Evolutionary conservation across 2,888 invertebrate species (phyloP), one percentile per base, ranked within the genome.

Genomic region (Cotesia congregata): DNA sequence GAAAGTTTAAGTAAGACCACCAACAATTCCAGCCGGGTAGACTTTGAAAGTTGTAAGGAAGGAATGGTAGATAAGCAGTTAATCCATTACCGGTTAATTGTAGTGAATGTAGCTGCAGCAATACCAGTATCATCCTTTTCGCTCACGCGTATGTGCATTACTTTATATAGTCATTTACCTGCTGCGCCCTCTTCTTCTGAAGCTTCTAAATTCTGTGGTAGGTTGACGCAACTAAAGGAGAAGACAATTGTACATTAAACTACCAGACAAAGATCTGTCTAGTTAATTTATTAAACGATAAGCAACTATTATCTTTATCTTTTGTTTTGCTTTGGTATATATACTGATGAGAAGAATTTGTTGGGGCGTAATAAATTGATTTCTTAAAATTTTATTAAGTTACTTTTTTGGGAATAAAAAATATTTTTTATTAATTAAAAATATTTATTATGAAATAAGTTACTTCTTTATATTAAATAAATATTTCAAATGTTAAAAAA

Each of bases 31-130:
- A 65, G 30, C 65, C 30, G 30, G 30, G 30, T 65, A 62, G 38
- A 39, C 39, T n/a, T 40, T n/a, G 15, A 5, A 40, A 39, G 15
- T 71, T 39, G 71, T 62, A 39, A 9, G 61, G 78, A 78, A 77
- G 74, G 74, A 79, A 65, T 75, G 78, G 79, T 76, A 82, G 85
- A 85, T 85, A 84, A 85, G 84, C 84, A 82, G 83, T 85, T 85
- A 85, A 85, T 85, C 83, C 84, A 85, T 84, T 85, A 85, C 84
- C 82, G 82, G 84, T 84, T 83, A 83, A 84, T 84, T 84, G 81
- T 85, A 85, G 83, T 81, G 82, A 83, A 84, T 82, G 83, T 80
- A 82, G 80, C 80, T 77, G 79, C 17, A 65, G 50, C 75, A 60
- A 83, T 80, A 82, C 79, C 80, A 77, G 79, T 9, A 65, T 30